Evolutionary conservation across 2,888 invertebrate genomes (phyloP).

Genomic region (Smittia aterrima): DNA sequence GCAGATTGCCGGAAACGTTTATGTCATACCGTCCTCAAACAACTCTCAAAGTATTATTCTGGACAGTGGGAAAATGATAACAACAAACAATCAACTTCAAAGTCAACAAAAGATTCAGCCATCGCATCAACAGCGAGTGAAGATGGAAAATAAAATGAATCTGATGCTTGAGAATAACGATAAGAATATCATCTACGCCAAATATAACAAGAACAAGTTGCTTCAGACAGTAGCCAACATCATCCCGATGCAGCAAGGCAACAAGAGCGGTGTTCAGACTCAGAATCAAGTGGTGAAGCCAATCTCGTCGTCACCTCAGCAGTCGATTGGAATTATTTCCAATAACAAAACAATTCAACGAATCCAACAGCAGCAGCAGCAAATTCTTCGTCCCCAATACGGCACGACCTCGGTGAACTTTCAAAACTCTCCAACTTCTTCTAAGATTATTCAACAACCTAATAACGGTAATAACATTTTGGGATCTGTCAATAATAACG

Average conservation of each 20-base stretch:
- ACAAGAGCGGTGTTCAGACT: conserved; percentile 14
- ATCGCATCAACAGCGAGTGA: conserved; percentile 44
- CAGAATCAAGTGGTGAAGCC: background rate
- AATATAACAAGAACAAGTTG: conserved; percentile 34
- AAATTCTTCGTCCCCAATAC: conserved; percentile 38
- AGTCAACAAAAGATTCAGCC: conserved; percentile 45
- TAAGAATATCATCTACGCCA: conserved; percentile 51
- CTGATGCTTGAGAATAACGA: conserved; percentile 44
- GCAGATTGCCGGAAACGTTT: conserved; percentile 13
- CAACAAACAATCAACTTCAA: conserved; percentile 46
- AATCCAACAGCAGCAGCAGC: conserved; percentile 47
- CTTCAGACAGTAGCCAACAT: conserved; percentile 43
- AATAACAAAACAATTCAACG: conserved; percentile 17
- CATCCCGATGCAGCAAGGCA: conserved; percentile 42
- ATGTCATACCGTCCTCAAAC: conserved; percentile 36
- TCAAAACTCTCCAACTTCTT: conserved; percentile 25
- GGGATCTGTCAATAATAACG: conserved; percentile 28
- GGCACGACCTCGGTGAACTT: conserved; percentile 35
- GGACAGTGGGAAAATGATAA: conserved; percentile 39
- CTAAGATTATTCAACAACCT: conserved; percentile 36
- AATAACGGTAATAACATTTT: conserved; percentile 34
- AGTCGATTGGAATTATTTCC: conserved; percentile 20
- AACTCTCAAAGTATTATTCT: conserved; percentile 28
- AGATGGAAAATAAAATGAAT: conserved; percentile 44
- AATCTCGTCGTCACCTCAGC: conserved; percentile 13